Conservation (phyloP, 2,113 vertebrate genomes). For the Neodon shergylaensis region DNA sequence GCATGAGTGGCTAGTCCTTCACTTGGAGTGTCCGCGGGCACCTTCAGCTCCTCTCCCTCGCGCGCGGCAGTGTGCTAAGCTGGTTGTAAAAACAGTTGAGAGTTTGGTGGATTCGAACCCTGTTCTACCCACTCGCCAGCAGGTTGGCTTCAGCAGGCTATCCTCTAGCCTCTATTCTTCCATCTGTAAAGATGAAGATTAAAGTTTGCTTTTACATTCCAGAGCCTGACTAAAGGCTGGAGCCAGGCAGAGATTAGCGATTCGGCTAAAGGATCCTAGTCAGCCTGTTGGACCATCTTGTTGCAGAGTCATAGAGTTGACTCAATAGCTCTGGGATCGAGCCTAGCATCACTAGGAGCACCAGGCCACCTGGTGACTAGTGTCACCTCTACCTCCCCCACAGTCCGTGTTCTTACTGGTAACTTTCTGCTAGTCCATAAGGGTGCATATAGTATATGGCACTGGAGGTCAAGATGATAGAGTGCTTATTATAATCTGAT, state of each 20-base stretch:
- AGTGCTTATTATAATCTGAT: constrained; percentile 22
- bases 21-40: neutral
- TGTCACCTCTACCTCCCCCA: too few species aligned
- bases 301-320: neutral
- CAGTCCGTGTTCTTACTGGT: neutral
- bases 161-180: neutral
- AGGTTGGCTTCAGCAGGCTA: neutral
- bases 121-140: neutral
- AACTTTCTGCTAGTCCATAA: neutral
- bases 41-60: neutral
- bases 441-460: rapidly evolving
- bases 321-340: neutral
- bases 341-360: neutral
- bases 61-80: neutral
- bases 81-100: neutral
- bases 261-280: neutral
- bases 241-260: neutral
- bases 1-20: neutral
- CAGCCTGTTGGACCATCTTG: too few species aligned
- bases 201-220: neutral
- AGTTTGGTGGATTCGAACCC: neutral
- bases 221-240: neutral
- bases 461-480: constrained; percentile 5
- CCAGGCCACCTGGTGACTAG: neutral
- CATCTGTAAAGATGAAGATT: neutral